A percentile compares a stretch with the other conserved stretches of the same genome.
Evolutionary conservation across 2,797 vertebrate genomes (phyloP).

Genomic region (Falco naumanni): DNA sequence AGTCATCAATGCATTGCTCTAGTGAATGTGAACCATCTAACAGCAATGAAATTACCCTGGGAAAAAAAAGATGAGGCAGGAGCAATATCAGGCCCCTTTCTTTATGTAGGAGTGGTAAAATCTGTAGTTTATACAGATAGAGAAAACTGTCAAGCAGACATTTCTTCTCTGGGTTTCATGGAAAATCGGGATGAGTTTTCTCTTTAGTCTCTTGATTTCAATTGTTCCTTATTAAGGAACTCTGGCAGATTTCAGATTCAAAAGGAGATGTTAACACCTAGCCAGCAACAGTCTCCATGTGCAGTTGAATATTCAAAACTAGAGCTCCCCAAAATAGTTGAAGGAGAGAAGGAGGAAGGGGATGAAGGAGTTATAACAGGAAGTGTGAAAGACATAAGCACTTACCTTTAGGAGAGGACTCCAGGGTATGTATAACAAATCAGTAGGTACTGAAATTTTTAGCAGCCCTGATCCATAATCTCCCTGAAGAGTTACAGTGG

Average conservation of each 20-base stretch:
- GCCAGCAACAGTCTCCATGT: neutral
- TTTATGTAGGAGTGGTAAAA: neutral
- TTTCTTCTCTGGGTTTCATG: neutral
- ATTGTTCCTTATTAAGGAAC: neutral
- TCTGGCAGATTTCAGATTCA: neutral
- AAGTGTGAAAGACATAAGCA: neutral
- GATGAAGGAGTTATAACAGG: neutral
- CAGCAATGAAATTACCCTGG: neutral
- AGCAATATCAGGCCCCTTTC: neutral
- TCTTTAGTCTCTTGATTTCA: neutral
- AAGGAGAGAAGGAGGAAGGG: neutral
- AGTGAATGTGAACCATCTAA: neutral
- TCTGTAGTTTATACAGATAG: neutral
- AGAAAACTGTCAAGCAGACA: neutral
- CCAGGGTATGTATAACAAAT: neutral
- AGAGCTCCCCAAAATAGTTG: neutral
- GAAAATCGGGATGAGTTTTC: neutral
- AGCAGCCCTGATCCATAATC: neutral
- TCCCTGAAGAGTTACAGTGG: neutral
- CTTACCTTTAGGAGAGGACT: neutral
- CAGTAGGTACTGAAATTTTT: neutral
- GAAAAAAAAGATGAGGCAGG: neutral
- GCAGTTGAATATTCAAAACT: neutral
- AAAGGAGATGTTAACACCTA: neutral
- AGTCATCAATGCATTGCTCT: neutral